A percentile compares a stretch with the other conserved stretches of the same genome.
Conservation (phyloP, 2,888 invertebrate genomes). For the Anthophora plumipes region DNA sequence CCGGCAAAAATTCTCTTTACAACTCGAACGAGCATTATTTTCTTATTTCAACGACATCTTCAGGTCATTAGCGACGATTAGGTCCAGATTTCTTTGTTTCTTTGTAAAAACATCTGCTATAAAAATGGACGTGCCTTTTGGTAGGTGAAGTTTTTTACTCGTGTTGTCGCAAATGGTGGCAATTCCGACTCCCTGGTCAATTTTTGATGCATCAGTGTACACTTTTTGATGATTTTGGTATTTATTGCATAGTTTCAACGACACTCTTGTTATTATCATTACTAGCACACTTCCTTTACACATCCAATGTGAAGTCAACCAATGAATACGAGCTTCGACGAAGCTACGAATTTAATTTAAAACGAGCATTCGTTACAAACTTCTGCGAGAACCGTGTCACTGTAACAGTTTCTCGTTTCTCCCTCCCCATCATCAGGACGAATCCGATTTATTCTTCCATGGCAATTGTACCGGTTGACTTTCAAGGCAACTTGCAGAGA, state of each 20-base stretch:
- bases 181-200: neutral
- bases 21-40: no score
- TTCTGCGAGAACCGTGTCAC: neutral
- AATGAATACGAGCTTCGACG: no score
- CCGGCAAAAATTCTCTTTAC: no score
- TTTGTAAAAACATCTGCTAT: no score
- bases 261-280: no score
- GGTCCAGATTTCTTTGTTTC: no score
- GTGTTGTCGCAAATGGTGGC: neutral
- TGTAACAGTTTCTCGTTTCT: neutral
- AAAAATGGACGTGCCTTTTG: neutral
- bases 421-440: no score
- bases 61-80: neutral
- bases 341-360: constrained; percentile 2
- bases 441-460: constrained; percentile 10
- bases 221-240: neutral
- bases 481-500: no score
- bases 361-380: neutral
- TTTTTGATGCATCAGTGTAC: neutral
- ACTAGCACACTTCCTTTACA: neutral
- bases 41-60: neutral
- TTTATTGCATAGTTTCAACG: no score
- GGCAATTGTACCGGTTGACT: neutral
- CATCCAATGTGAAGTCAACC: neutral
- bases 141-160: neutral